Evolutionary conservation across 2,113 vertebrate species (phyloP).

Genomic region (Cyanistes caeruleus): DNA sequence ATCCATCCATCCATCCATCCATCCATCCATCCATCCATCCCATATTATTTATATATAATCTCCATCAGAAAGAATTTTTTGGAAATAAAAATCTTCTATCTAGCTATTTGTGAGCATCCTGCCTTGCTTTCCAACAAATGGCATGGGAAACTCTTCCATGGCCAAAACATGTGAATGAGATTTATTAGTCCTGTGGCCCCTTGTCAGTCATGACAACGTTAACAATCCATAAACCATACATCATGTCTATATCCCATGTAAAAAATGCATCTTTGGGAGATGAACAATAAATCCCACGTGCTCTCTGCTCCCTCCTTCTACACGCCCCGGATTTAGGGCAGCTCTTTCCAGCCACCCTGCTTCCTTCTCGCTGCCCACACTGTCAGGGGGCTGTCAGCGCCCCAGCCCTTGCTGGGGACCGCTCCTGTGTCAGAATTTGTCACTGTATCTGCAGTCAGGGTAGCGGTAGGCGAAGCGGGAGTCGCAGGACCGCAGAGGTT

Average conservation of each 20-base stretch:
- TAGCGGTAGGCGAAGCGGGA: conserved; percentile 82
- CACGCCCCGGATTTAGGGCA: neutral
- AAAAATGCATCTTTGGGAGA: neutral
- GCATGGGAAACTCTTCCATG: conserved; percentile 24
- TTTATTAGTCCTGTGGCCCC: conserved; percentile 21
- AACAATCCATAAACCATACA: neutral
- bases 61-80: neutral
- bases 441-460: conserved; percentile 84
- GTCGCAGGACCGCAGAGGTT: conserved; percentile 76
- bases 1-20: neutral
- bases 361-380: fast-evolving
- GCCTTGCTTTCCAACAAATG: neutral
- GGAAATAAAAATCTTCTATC: neutral
- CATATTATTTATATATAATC: neutral
- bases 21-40: neutral
- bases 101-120: neutral
- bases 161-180: neutral
- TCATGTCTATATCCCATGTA: neutral
- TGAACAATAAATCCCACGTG: neutral
- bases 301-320: neutral
- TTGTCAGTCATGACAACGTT: neutral
- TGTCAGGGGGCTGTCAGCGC: neutral
- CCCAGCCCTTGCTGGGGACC: neutral
- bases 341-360: neutral
- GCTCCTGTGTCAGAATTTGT: conserved; percentile 32